phyloP scores from a whole-genome alignment of 2,888 invertebrate genomes.

The Hydroisotoma schaefferi region DNA sequence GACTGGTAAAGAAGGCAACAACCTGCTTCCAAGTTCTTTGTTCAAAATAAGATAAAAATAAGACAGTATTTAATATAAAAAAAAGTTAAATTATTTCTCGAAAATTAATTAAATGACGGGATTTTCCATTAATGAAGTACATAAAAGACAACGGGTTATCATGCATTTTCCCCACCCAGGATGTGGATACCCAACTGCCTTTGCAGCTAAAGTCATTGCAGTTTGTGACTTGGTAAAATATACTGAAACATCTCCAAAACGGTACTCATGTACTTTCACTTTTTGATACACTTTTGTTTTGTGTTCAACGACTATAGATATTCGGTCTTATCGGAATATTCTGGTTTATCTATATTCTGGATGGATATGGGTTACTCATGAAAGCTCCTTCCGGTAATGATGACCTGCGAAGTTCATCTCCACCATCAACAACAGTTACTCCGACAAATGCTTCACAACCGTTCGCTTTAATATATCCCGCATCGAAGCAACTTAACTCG shows the following conservation, averaged over 20 bases:
- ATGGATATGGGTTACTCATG: slow-evolving; percentile 24
- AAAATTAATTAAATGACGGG: neutral
- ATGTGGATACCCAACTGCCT: slow-evolving; percentile 16
- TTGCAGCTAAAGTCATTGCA: slow-evolving; percentile 23
- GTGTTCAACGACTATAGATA: slow-evolving; percentile 11
- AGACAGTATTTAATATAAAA: too few species aligned
- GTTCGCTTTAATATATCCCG: neutral
- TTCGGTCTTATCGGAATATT: slow-evolving; percentile 29
- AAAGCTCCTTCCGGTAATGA: slow-evolving; percentile 4
- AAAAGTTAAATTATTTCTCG: neutral
- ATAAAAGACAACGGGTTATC: neutral
- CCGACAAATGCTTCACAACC: neutral
- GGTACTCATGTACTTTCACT: neutral
- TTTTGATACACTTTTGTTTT: neutral
- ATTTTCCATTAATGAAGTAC: too few species aligned
- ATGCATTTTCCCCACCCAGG: slow-evolving; percentile 12
- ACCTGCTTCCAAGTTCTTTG: too few species aligned
- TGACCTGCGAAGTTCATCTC: too few species aligned
- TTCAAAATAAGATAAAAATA: too few species aligned
- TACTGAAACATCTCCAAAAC: neutral
- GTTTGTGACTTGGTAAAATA: slow-evolving; percentile 29
- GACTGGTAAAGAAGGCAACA: too few species aligned
- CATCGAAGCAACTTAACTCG: neutral
- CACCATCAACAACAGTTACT: too few species aligned
- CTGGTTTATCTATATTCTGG: slow-evolving; percentile 29